Percentiles rank a stretch among this genome's conserved stretches.
Conservation (phyloP, 2,888 invertebrate species). For the Troides helena region DNA sequence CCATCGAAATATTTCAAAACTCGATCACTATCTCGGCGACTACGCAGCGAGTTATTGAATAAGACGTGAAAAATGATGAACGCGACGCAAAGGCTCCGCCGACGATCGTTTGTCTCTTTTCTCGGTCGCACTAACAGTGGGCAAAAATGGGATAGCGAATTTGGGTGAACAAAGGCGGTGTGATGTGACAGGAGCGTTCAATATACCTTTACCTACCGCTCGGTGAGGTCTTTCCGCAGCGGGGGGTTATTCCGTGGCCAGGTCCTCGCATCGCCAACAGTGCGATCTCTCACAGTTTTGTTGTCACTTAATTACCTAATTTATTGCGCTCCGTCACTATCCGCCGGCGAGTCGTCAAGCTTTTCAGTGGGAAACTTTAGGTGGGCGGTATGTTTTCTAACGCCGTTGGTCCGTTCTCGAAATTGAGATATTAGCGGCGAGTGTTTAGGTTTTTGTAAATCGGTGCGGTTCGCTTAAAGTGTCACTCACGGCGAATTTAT, state of each 20-base stretch:
- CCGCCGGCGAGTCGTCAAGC: conserved; percentile 49
- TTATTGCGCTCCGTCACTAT: conserved; percentile 63
- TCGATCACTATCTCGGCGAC: conserved; percentile 77
- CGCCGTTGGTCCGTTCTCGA: conserved; percentile 68
- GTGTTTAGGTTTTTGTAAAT: conserved; percentile 47
- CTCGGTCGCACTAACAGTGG: conserved; percentile 36
- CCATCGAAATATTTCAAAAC: conserved; percentile 77
- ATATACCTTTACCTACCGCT: conserved; percentile 46
- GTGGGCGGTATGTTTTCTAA: conserved; percentile 70
- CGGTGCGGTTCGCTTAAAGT: conserved; percentile 60
- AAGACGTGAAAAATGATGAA: conserved; percentile 80
- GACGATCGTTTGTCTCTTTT: conserved; percentile 59
- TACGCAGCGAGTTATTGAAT: conserved; percentile 78
- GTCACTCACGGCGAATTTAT: conserved; percentile 53
- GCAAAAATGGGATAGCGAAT: conserved; percentile 58
- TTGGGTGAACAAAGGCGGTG: conserved; percentile 69
- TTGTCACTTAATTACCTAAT: conserved; percentile 75
- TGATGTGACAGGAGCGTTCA: conserved; percentile 61
- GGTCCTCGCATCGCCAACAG: conserved; percentile 57
- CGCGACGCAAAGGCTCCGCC: conserved; percentile 68
- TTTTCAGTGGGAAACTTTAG: conserved; percentile 49
- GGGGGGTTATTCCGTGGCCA: conserved; percentile 55
- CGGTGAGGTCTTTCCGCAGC: conserved; percentile 69
- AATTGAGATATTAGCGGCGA: conserved; percentile 72
- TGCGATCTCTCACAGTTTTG: conserved; percentile 62